These are phyloP conservation scores for Agapornis canus DNA, from an alignment of 2,797 vertebrate species.

Conservation along the genomic window DNA sequence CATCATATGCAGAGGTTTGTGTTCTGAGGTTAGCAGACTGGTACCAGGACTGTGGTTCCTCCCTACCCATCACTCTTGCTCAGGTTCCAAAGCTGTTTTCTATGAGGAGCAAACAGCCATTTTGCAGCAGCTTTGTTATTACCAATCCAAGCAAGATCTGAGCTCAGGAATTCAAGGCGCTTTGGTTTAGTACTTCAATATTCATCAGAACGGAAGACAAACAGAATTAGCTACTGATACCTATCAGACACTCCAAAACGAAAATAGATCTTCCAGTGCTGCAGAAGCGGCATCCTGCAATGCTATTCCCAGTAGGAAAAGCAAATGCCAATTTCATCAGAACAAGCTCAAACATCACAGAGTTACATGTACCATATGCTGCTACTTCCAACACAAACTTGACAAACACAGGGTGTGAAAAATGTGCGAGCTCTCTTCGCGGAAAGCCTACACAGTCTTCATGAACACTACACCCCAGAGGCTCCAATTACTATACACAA, in stretches of 20 bases:
- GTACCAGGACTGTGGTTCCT: neutral
- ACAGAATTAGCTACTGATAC: neutral
- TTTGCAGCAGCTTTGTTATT: neutral
- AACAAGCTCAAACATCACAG: neutral
- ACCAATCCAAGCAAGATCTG: neutral
- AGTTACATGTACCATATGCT: slow-evolving; percentile 63
- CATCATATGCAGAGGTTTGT: neutral
- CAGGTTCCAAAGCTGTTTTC: neutral
- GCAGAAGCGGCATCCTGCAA: neutral
- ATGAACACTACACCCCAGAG: neutral
- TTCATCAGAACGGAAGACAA: neutral
- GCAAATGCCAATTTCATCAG: neutral
- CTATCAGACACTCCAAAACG: neutral
- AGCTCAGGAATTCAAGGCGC: neutral
- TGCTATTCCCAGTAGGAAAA: neutral
- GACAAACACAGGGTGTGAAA: slow-evolving; percentile 61
- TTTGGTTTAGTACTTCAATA: neutral
- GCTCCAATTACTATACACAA: neutral
- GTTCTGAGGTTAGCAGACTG: neutral
- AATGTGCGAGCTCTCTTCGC: slow-evolving; percentile 2
- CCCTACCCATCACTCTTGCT: neutral
- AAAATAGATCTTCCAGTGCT: neutral
- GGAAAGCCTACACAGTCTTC: slow-evolving; percentile 9
- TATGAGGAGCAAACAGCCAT: neutral
- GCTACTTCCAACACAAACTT: slow-evolving; percentile 50